Base-by-base conservation (phyloP, 2,797 vertebrate species). In the Tinamus major region DNA sequence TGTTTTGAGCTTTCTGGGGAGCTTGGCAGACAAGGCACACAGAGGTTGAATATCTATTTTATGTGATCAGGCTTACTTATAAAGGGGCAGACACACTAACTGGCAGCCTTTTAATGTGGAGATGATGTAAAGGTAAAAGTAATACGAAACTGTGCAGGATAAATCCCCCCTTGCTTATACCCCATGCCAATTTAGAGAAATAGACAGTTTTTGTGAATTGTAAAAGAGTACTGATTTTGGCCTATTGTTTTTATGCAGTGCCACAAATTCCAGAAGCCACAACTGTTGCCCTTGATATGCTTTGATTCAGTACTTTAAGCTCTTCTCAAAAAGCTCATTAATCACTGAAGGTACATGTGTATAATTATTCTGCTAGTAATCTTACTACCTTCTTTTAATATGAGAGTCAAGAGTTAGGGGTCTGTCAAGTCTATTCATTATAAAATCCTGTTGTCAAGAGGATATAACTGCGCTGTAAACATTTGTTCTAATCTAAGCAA, bases 291-390 rank as follows among this genome's bases (percentile, higher is more conserved):
- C 35, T 35, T 35, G 35, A 35, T 35, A 59, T 78, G 64, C 74
- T 89, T 82, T 72, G 70, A 90, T 85, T 89, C 91, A 88, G 39
- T 76, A 59, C n/a, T 35, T 92, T 89, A 85, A 85, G n/a, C 18
- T 89, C 33, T 86, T 44, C 79, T 93, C 63, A 80, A 68, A 91
- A 95, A 93, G 48, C 91, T 93, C 64, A 65, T 84, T 93, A 91
- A 92, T 91, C 74, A 77, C 26, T 51, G 64, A 75, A 70, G 86
- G 67, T 92, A 75, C 75, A 68, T 39, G 20, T 84, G 35, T 90
- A 88, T 86, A 95, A 93, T 94, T 94, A 91, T 90, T 92, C 89
- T 86, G 64, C 56, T 85, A 64, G 70, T 95, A 94, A 91, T 87
- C 48, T 95, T 87, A 81, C 77, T 91, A 79, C 17, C 10, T 79